Conservation (phyloP, 2,797 vertebrate genomes). For the Spheniscus humboldti region DNA sequence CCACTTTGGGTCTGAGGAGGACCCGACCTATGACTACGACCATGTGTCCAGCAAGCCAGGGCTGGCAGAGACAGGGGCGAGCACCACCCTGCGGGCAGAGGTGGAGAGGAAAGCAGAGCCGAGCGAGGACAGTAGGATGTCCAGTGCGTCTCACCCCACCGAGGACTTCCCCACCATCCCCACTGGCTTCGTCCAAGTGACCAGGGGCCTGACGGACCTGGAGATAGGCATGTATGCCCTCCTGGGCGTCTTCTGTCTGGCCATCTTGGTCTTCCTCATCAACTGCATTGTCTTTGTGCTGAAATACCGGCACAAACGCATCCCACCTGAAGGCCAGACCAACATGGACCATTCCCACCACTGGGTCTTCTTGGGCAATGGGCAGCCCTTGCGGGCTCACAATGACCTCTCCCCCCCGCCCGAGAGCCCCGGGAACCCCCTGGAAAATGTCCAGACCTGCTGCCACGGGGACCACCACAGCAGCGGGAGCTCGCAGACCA, state of each 20-base stretch:
- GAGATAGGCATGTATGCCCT: conserved; percentile 98
- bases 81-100: conserved; percentile 77
- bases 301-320: conserved; percentile 94
- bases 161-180: conserved; percentile 85
- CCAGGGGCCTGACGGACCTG: conserved; percentile 91
- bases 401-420: conserved; percentile 87
- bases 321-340: conserved; percentile 96
- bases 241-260: conserved; percentile 94
- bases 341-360: conserved; percentile 99
- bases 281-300: conserved; percentile 98
- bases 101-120: conserved; percentile 67
- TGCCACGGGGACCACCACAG: conserved; percentile 94
- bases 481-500: conserved; percentile 96
- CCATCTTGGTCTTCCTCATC: conserved; percentile 97
- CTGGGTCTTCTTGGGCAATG: conserved; percentile 97
- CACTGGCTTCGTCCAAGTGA: conserved; percentile 84
- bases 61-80: conserved; percentile 15
- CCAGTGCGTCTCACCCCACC: conserved; percentile 12
- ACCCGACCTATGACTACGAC: conserved; percentile 75
- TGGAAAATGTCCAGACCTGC: conserved; percentile 90
- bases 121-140: conserved; percentile 74
- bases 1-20: conserved; percentile 84
- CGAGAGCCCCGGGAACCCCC: conserved; percentile 84
- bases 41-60: conserved; percentile 72
- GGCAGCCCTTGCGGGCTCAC: conserved; percentile 89